Conservation (phyloP, 2,888 invertebrate genomes). For the Lumbricus terrestris region DNA sequence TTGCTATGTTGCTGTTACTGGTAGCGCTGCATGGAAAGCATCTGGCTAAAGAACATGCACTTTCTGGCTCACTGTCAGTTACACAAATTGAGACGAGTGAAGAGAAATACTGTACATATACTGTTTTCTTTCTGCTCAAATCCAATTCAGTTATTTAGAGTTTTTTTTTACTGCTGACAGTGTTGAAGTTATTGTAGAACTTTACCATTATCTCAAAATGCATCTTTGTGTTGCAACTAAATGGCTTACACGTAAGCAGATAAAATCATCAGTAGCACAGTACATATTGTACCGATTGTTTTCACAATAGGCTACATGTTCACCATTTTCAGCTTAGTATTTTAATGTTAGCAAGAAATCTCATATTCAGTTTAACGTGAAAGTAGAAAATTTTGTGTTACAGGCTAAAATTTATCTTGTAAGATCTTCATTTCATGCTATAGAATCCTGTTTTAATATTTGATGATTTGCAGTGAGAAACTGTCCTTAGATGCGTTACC, state of each 20-base stretch:
- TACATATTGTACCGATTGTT: too few species aligned
- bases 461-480: not conserved
- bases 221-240: too few species aligned
- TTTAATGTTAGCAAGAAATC: not conserved
- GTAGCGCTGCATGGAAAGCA: not conserved
- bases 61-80: not conserved
- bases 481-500: not conserved
- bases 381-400: not conserved
- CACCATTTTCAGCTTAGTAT: not conserved
- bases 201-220: not conserved
- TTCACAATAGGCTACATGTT: not conserved
- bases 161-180: constrained; percentile 14
- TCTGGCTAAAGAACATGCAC: not conserved
- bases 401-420: not conserved
- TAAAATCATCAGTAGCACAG: too few species aligned
- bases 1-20: not conserved
- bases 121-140: constrained; percentile 14
- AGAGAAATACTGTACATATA: constrained; percentile 6
- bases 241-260: too few species aligned
- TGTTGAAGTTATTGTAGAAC: not conserved
- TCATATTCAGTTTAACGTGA: not conserved
- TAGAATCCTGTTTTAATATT: not conserved
- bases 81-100: not conserved
- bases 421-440: not conserved
- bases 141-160: not conserved